phyloP scores from a whole-genome alignment of 30 jellyfish, hydroid and myxozoan genomes.

The Chironex yamaguchii region DNA sequence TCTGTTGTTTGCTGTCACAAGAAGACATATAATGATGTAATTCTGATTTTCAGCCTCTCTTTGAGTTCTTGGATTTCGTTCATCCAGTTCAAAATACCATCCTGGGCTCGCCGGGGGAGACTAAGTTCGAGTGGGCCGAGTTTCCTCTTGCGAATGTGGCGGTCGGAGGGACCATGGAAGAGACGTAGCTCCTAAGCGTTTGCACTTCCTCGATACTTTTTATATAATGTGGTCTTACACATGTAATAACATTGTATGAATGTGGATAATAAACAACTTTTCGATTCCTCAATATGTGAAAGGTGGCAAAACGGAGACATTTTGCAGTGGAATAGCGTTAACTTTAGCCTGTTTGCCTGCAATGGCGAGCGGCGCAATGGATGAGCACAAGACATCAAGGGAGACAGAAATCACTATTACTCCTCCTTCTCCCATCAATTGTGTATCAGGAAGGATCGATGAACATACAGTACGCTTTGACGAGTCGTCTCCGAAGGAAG shows the following conservation, averaged over 20 bases:
- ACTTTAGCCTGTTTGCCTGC: slow-evolving; percentile 19
- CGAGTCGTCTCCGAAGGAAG: neutral
- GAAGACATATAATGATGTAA: too few relatives aligned
- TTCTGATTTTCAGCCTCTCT: too few relatives aligned
- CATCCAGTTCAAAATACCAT: too few relatives aligned
- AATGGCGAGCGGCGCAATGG: slow-evolving; percentile 59
- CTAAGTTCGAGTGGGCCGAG: neutral
- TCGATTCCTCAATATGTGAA: neutral
- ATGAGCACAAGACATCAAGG: slow-evolving; percentile 15
- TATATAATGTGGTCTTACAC: neutral
- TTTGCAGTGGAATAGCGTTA: neutral
- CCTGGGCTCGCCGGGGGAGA: neutral
- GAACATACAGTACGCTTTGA: slow-evolving; percentile 20
- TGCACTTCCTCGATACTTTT: neutral
- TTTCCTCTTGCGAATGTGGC: neutral
- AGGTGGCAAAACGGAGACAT: neutral
- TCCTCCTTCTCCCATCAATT: slow-evolving; percentile 19
- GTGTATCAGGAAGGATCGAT: neutral
- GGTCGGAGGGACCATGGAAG: slow-evolving; percentile 1
- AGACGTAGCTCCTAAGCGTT: neutral
- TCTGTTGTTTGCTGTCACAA: too few relatives aligned
- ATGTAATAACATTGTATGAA: neutral
- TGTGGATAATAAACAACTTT: neutral
- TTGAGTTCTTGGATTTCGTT: too few relatives aligned
- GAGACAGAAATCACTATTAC: slow-evolving; percentile 40